Evolutionary conservation across 2,797 vertebrate genomes (phyloP).

Genomic region (Hirundo rustica): DNA sequence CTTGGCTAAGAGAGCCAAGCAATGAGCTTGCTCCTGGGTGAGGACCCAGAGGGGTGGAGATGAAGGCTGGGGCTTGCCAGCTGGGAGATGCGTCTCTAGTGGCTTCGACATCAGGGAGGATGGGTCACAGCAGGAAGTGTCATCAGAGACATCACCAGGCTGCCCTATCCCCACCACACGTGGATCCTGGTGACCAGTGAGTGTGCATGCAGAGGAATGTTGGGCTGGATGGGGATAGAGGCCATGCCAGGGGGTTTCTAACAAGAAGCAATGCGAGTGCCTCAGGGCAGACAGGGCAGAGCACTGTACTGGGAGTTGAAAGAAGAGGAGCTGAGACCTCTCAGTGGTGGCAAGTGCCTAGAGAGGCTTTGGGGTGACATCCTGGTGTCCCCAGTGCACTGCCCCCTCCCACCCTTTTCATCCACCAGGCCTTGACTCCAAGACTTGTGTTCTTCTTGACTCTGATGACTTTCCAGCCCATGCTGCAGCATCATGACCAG

Average conservation of each 20-base stretch:
- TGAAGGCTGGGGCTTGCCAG: neutral
- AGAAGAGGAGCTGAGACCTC: neutral
- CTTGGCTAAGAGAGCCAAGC: neutral
- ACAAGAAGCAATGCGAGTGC: fast-evolving
- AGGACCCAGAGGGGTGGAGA: neutral
- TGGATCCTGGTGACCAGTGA: neutral
- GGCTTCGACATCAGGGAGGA: fast-evolving
- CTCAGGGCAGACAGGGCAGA: neutral
- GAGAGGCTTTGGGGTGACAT: neutral
- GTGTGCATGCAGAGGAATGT: neutral
- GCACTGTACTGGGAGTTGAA: neutral
- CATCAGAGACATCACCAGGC: neutral
- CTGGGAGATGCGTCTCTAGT: neutral
- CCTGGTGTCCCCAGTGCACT: neutral
- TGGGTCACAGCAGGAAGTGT: neutral
- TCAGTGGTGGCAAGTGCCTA: neutral
- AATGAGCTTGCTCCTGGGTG: neutral
- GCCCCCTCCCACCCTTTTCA: neutral
- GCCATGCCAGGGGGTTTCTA: neutral
- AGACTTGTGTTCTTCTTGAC: neutral
- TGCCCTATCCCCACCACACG: neutral
- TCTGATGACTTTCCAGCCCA: neutral
- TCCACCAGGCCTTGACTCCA: neutral
- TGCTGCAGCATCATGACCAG: neutral
- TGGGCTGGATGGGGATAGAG: neutral